These are phyloP conservation scores for Neomicropteryx cornuta DNA, from an alignment of 1,140 invertebrate genomes.

Conservation along the genomic window DNA sequence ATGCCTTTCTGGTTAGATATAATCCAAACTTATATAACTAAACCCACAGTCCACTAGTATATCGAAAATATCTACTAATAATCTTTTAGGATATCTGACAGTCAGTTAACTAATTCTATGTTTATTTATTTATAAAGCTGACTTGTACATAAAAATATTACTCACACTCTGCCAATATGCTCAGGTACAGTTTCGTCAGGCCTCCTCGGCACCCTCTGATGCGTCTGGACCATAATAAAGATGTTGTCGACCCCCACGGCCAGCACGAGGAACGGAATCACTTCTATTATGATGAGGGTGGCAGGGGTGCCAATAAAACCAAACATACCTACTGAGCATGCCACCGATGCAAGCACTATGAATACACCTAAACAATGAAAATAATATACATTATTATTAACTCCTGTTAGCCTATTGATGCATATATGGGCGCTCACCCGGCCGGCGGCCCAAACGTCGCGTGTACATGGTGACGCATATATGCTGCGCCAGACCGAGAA, in stretches of 20 bases:
- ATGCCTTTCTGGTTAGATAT: too few species aligned
- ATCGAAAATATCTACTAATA: neutral
- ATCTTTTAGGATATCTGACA: neutral
- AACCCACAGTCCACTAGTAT: too few species aligned
- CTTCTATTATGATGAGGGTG: slow-evolving; percentile 94
- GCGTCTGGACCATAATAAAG: slow-evolving; percentile 92
- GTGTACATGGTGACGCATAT: too few species aligned
- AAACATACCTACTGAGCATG: slow-evolving; percentile 85
- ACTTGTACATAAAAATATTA: slow-evolving; percentile 8
- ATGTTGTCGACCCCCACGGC: slow-evolving; percentile 99
- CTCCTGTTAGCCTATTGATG: neutral
- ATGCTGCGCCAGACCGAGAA: too few species aligned
- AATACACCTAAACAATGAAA: slow-evolving; percentile 55
- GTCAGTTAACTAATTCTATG: neutral
- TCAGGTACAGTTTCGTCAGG: slow-evolving; percentile 68
- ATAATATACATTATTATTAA: slow-evolving; percentile 6
- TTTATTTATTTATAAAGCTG: neutral
- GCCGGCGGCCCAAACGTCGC: too few species aligned
- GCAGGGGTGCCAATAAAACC: slow-evolving; percentile 82
- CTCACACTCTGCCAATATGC: slow-evolving; percentile 74
- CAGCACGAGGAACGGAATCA: slow-evolving; percentile 94
- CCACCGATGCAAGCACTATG: slow-evolving; percentile 86
- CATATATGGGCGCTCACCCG: too few species aligned
- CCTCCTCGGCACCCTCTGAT: slow-evolving; percentile 54
- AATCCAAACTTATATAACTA: too few species aligned